phyloP scores from a whole-genome alignment of 2,888 invertebrate genomes.

The Brachypalpus laphriformis region DNA sequence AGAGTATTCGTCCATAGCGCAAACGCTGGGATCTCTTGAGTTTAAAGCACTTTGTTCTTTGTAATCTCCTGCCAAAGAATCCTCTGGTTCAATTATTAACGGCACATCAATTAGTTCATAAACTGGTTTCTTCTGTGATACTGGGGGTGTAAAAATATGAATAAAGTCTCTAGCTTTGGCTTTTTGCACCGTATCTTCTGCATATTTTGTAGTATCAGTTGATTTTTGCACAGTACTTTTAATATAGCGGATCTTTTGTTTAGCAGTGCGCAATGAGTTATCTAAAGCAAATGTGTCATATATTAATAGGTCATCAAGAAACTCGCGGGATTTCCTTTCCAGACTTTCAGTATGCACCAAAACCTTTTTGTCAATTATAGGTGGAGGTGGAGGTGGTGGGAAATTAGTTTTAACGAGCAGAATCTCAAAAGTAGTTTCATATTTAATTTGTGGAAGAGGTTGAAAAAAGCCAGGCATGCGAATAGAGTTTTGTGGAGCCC shows the following conservation, averaged over 20 bases:
- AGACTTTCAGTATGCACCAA: constrained; percentile 81
- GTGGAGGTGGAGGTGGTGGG: constrained; percentile 80
- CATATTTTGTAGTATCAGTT: constrained; percentile 81
- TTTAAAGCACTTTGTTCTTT: constrained; percentile 79
- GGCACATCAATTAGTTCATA: constrained; percentile 82
- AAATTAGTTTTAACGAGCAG: constrained; percentile 80
- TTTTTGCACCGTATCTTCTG: constrained; percentile 83
- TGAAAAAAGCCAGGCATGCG: constrained; percentile 83
- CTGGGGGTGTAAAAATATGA: constrained; percentile 82
- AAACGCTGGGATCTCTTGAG: constrained; percentile 79
- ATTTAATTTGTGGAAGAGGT: constrained; percentile 82
- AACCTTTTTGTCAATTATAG: constrained; percentile 80
- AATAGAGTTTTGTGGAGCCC: constrained; percentile 79
- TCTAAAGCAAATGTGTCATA: constrained; percentile 80
- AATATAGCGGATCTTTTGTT: constrained; percentile 82
- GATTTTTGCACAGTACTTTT: constrained; percentile 82
- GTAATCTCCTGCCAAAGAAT: constrained; percentile 80
- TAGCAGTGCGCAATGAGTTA: constrained; percentile 81
- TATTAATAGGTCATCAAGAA: constrained; percentile 79
- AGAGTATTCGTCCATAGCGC: constrained; percentile 80
- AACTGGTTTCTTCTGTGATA: constrained; percentile 79
- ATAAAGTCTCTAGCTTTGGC: constrained; percentile 82
- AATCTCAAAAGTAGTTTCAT: constrained; percentile 82
- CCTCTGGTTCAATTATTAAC: constrained; percentile 74
- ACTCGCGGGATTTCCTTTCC: constrained; percentile 82